Base-by-base conservation (phyloP, 2,888 invertebrate genomes). In the Acrocyrtus sp. region DNA sequence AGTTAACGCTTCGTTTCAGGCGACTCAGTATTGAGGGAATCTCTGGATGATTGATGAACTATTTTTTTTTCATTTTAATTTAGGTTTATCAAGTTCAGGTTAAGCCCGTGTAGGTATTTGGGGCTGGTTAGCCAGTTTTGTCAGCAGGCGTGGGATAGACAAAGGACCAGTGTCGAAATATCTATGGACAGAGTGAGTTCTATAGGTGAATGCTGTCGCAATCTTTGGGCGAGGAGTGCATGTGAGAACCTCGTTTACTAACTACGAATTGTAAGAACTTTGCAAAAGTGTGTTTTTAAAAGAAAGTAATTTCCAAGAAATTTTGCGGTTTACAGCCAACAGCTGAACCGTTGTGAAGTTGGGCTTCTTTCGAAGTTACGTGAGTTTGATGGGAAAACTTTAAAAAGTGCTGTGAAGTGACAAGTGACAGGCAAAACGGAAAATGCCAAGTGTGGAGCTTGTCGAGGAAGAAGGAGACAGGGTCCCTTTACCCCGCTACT, bases 41-140 rank as follows among this genome's bases (percentile, higher is more conserved):
- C 51, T 69, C 69, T 61, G 69, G 69, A 69, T 69, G 69, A 69
- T 69, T 62, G 54, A 53, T n/a, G n/a, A n/a, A n/a, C n/a, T n/a
- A n/a, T n/a, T n/a, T n/a, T n/a, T n/a, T n/a, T n/a, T n/a, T n/a
- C n/a, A n/a, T n/a, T n/a, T n/a, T n/a, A n/a, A n/a, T n/a, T n/a
- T n/a, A n/a, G n/a, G n/a, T n/a, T n/a, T n/a, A n/a, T n/a, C n/a
- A n/a, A n/a, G n/a, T n/a, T n/a, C n/a, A n/a, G n/a, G n/a, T n/a
- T n/a, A n/a, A n/a, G n/a, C n/a, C n/a, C n/a, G n/a, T n/a, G n/a
- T 19, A 17, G 50, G 50, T 21, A 10, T 47, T 47, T 47, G 19
- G 50, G 22, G 53, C 27, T 53, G 53, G 21, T 48, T 45, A 45
- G n/a, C n/a, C n/a, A 45, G 45, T 45, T 15, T 45, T 45, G n/a